phyloP scores from a whole-genome alignment of 2,797 vertebrate species.

The Tenualosa ilisha region DNA sequence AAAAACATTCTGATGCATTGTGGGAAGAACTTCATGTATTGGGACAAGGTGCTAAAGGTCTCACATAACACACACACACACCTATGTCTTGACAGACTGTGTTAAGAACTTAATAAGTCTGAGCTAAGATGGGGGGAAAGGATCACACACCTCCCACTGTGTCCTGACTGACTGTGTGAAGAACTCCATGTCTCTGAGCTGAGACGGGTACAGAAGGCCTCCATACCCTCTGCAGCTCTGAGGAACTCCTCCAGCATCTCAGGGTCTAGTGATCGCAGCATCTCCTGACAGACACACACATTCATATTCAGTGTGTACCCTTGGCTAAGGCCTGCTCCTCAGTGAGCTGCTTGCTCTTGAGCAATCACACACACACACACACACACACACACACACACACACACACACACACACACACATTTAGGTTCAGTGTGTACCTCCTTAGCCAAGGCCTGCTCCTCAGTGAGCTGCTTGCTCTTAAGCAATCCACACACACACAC shows the following conservation, averaged over 20 bases:
- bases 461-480: constrained; percentile 66
- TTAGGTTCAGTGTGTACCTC: constrained; percentile 68
- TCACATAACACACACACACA: not conserved
- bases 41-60: not conserved
- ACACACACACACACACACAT: not conserved
- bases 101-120: too few species aligned
- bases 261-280: constrained; percentile 76
- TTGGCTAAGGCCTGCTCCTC: constrained; percentile 30
- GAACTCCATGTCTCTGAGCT: constrained; percentile 79
- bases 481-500: constrained; percentile 60
- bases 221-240: constrained; percentile 84
- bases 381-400: not conserved
- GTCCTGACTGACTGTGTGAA: constrained; percentile 76
- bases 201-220: constrained; percentile 76
- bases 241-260: constrained; percentile 85
- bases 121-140: too few species aligned
- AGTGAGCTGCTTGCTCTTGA: constrained; percentile 71
- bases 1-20: not conserved
- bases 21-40: not conserved
- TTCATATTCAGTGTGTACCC: not conserved
- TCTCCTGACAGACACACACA: constrained; percentile 68
- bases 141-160: constrained; percentile 87
- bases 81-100: too few species aligned
- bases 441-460: constrained; percentile 73
- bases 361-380: constrained; percentile 54